phyloP scores from a whole-genome alignment of 1,140 invertebrate species.

The Ephestia elutella region DNA sequence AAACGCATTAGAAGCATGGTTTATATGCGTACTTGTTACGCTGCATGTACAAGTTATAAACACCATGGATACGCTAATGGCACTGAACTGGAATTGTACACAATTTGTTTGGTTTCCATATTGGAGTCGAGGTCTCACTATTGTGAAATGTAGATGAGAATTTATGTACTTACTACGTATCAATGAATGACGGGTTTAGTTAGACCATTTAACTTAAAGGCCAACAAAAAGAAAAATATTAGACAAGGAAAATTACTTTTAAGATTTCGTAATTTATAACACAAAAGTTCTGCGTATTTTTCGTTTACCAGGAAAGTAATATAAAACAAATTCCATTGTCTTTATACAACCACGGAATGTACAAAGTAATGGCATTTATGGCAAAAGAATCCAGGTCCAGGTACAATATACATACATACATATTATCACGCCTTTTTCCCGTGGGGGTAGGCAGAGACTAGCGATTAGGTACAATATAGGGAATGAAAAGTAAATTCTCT shows the following conservation, averaged over 20 bases:
- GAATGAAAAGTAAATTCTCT: too few relatives aligned
- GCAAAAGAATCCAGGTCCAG: too few relatives aligned
- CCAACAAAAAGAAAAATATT: neutral
- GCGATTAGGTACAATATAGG: too few relatives aligned
- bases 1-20: neutral
- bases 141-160: constrained; percentile 2
- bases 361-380: neutral
- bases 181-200: neutral
- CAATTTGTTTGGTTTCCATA: neutral
- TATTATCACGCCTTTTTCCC: too few relatives aligned
- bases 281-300: neutral
- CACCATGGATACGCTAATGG: neutral
- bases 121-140: neutral
- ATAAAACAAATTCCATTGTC: constrained; percentile 1
- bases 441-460: too few relatives aligned
- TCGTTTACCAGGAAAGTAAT: neutral
- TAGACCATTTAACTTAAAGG: neutral
- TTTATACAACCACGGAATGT: neutral
- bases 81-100: neutral
- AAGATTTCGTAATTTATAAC: neutral
- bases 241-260: neutral
- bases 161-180: neutral
- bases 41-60: neutral
- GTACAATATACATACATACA: too few relatives aligned
- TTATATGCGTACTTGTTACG: neutral